Evolutionary conservation across 1,140 invertebrate genomes (phyloP).

Genomic region (Formica exsecta): DNA sequence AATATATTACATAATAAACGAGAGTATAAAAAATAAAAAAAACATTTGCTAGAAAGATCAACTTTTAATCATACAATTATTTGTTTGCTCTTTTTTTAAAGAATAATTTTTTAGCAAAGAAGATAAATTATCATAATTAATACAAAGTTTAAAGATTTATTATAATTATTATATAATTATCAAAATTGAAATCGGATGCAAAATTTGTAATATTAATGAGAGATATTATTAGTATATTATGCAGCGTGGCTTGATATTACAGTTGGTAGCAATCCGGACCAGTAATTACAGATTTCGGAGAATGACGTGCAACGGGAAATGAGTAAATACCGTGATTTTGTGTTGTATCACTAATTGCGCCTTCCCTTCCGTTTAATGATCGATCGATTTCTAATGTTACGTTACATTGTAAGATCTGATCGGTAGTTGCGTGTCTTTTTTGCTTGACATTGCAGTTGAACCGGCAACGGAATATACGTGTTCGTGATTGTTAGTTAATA

Average conservation of each 20-base stretch:
- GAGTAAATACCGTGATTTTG: constrained; percentile 1
- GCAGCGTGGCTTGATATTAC: background rate
- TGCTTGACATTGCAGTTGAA: constrained; percentile 7
- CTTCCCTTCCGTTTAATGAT: constrained; percentile 24
- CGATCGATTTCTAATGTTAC: constrained; percentile 53
- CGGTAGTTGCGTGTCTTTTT: constrained; percentile 26
- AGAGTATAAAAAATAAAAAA: no score
- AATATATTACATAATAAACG: no score
- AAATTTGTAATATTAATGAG: no score
- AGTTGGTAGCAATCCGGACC: background rate
- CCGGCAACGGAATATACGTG: background rate
- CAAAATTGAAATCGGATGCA: no score
- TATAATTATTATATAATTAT: no score
- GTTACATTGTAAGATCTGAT: constrained; percentile 37
- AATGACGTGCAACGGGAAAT: constrained; percentile 11
- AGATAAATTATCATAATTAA: no score
- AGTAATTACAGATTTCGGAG: constrained; percentile 13
- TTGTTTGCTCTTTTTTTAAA: no score
- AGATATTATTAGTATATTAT: background rate
- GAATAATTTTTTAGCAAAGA: no score
- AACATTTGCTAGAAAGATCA: no score
- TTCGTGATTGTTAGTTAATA: constrained; percentile 30
- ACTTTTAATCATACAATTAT: no score
- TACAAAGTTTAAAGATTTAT: no score
- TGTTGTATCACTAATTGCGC: constrained; percentile 13